Evolutionary conservation across 1,140 invertebrate species (phyloP).

Genomic region (Panagrolaimus sp.): DNA sequence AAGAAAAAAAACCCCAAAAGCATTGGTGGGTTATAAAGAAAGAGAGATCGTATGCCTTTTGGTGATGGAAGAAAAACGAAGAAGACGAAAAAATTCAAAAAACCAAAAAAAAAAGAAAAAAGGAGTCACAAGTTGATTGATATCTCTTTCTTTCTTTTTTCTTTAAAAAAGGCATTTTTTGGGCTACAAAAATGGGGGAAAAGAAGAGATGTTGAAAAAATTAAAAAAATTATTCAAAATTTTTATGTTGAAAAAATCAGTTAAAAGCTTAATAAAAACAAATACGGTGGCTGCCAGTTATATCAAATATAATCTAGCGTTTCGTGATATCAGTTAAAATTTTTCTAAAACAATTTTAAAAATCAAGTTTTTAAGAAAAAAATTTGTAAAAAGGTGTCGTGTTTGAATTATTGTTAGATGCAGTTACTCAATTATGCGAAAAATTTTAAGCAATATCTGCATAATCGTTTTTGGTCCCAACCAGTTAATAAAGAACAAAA

Average conservation of each 20-base stretch:
- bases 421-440: background rate
- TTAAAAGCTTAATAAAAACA: background rate
- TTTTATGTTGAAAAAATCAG: background rate
- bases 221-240: background rate
- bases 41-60: too few relatives aligned
- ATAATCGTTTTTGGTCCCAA: too few relatives aligned
- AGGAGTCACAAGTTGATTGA: too few relatives aligned
- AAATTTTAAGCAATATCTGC: background rate
- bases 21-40: too few relatives aligned
- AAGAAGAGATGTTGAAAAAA: background rate
- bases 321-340: background rate
- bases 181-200: too few relatives aligned
- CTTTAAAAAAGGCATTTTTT: too few relatives aligned
- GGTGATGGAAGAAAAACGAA: too few relatives aligned
- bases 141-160: too few relatives aligned
- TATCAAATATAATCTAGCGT: background rate
- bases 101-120: too few relatives aligned
- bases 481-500: too few relatives aligned
- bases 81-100: too few relatives aligned
- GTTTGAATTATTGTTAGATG: background rate
- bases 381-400: background rate
- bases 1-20: too few relatives aligned
- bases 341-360: background rate
- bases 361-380: background rate
- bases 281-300: background rate